phyloP scores from a whole-genome alignment of 2,888 invertebrate genomes.

The Saturnia pavonia region DNA sequence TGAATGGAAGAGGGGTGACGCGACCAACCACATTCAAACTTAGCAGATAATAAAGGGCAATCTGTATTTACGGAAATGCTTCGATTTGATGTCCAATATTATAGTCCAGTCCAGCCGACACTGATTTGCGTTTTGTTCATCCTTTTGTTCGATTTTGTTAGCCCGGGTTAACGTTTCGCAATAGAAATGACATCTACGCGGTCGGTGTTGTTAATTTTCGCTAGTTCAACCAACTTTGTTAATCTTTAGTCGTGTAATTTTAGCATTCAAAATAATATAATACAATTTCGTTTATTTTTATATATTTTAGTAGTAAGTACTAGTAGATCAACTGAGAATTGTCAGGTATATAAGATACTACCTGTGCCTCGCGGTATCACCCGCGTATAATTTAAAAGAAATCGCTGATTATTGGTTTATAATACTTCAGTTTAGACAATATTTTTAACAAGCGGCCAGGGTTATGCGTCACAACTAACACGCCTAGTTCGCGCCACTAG shows the following conservation, averaged over 20 bases:
- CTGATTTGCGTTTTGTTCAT: constrained; percentile 54
- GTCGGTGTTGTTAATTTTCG: constrained; percentile 35
- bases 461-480: too few species aligned
- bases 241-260: neutral
- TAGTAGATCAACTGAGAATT: too few species aligned
- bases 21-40: constrained; percentile 67
- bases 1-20: constrained; percentile 74
- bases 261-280: too few species aligned
- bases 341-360: too few species aligned
- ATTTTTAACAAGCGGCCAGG: too few species aligned
- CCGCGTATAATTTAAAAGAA: too few species aligned
- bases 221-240: neutral
- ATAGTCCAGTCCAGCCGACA: constrained; percentile 65
- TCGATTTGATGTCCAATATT: constrained; percentile 75
- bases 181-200: constrained; percentile 49
- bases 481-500: too few species aligned
- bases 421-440: too few species aligned
- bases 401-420: too few species aligned
- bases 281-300: too few species aligned
- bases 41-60: constrained; percentile 75
- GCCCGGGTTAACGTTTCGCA: constrained; percentile 23
- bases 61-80: constrained; percentile 80
- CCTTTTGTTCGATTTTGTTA: constrained; percentile 37
- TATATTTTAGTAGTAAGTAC: too few species aligned
- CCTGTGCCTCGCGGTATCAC: too few species aligned